These are phyloP conservation scores for Orchesella cincta DNA, from an alignment of 1,140 invertebrate species.

Conservation along the genomic window DNA sequence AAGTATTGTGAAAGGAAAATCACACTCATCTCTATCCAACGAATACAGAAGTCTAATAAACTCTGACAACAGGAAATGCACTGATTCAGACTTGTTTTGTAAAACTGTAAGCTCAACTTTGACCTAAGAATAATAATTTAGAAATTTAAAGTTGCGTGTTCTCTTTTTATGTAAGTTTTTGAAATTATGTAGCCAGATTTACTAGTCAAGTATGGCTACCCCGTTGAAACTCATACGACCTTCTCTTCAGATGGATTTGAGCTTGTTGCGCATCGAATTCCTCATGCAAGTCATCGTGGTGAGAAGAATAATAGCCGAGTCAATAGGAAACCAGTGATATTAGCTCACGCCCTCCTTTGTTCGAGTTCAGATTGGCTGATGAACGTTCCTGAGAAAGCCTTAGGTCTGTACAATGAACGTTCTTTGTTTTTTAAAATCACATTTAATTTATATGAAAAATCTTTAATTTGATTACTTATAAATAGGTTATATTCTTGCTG, in stretches of 20 bases:
- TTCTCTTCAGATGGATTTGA: slow-evolving; percentile 55
- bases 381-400: slow-evolving; percentile 63
- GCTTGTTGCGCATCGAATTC: slow-evolving; percentile 55
- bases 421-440: no score
- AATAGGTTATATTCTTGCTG: not conserved
- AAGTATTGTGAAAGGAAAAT: no score
- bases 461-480: no score
- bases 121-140: not conserved
- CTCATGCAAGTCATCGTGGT: slow-evolving; percentile 42
- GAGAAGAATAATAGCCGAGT: slow-evolving; percentile 58
- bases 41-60: no score
- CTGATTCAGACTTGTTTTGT: not conserved
- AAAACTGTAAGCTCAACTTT: not conserved
- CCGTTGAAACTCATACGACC: slow-evolving; percentile 37
- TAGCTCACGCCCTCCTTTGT: slow-evolving; percentile 66
- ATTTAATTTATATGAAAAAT: no score
- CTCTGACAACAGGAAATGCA: no score
- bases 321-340: slow-evolving; percentile 60
- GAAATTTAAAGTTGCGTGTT: not conserved
- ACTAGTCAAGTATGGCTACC: slow-evolving; percentile 26
- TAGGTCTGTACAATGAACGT: no score
- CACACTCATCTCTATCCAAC: no score
- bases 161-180: not conserved
- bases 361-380: slow-evolving; percentile 69
- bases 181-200: not conserved